Base-by-base conservation (phyloP, 2,113 vertebrate genomes). In the Abramis brama region DNA sequence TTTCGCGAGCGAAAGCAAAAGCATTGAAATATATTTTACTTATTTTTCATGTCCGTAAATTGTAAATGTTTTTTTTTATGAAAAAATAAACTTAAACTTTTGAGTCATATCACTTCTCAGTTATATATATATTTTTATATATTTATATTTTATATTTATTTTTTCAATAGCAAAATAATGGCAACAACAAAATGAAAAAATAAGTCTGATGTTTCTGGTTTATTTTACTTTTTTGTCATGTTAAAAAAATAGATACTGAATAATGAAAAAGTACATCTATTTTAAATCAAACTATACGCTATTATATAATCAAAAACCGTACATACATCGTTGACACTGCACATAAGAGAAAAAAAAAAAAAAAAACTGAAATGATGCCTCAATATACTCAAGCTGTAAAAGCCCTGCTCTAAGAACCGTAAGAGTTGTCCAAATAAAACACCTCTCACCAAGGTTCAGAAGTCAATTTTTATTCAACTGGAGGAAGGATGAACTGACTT, bases 401-500 rank as follows among this genome's bases (percentile, higher is more conserved):
- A 52, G 43, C 57, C 57, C 57, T 17, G 25, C 27, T 55, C 25
- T 30, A 81, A 66, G 62, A 71, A 57, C 81, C 50, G 30, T 57
- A 73, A 83, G 80, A 33, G 21, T 36, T 23, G 23, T 83, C 66
- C 81, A 83, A 73, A 83, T 83, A 73, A 83, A 71, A 83, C 81
- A 83, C 62, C 80, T 82, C 62, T 71, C 9, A 23, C 80, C 80
- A 33, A 71, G 66, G 30, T 83, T 83, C 81, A 83, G 30, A 85
- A 85, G 83, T 85, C 43, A 85, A 62, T 76, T 85, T 77, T 77
- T 13, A 62, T 85, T 76, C 47, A 71, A 57, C 81, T 50, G 9
- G 25, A 79, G 45, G 64, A 85, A 57, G 84, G 43, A 79, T 79
- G 60, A 68, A 59, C 74, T 78, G 75, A 50, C 74, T 68, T 68